These are phyloP conservation scores for Leucoptera coffeella DNA, from an alignment of 2,888 invertebrate species.

Conservation along the genomic window DNA sequence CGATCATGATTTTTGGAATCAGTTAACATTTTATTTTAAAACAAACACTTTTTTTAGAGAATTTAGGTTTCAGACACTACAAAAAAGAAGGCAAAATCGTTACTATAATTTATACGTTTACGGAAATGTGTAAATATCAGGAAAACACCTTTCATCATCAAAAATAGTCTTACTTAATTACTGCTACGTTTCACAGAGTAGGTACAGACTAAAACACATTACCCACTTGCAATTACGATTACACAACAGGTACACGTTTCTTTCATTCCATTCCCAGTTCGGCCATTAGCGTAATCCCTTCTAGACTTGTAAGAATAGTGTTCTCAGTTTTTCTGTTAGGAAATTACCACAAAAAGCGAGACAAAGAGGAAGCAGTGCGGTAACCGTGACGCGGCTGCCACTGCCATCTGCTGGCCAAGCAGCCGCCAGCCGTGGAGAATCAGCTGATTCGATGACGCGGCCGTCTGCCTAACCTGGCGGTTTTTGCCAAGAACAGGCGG, in stretches of 20 bases:
- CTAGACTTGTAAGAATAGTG: constrained; percentile 15
- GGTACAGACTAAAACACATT: not conserved
- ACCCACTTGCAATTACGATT: not conserved
- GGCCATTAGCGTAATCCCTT: constrained; percentile 15
- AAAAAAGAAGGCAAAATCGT: no score
- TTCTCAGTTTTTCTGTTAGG: constrained; percentile 20
- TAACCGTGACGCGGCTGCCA: constrained; percentile 41
- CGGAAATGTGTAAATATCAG: no score
- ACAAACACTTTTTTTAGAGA: no score
- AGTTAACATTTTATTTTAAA: no score
- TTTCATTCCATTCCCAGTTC: no score
- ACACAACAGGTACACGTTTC: no score
- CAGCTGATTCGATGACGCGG: constrained; percentile 17
- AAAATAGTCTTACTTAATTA: no score
- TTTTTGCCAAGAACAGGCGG: no score
- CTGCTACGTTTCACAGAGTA: not conserved
- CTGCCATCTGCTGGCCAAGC: constrained; percentile 15
- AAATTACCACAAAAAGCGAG: constrained; percentile 33
- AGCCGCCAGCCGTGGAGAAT: constrained; percentile 33
- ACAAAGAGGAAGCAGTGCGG: constrained; percentile 44
- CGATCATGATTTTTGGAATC: no score
- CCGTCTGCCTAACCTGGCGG: not conserved
- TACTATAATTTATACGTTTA: no score
- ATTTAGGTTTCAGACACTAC: no score
- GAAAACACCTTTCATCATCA: no score